A percentile compares a stretch with the other conserved stretches of the same genome.
Conservation (phyloP, 2,113 vertebrate genomes). For the Tragelaphus buxtoni region DNA sequence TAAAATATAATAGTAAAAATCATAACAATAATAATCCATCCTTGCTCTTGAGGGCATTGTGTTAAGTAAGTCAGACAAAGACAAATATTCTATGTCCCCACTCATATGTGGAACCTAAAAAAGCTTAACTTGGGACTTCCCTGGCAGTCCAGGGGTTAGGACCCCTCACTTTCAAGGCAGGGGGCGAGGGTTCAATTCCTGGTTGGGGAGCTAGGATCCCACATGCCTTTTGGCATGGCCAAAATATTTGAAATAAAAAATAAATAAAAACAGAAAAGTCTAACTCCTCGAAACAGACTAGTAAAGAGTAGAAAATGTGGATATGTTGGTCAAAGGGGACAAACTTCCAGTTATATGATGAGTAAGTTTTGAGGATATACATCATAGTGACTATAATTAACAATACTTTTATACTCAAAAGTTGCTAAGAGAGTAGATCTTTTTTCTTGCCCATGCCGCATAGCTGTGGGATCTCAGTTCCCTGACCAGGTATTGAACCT, state of each 20-base stretch:
- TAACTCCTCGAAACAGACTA: neutral
- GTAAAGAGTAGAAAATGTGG: neutral
- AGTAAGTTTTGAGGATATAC: neutral
- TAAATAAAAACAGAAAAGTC: neutral
- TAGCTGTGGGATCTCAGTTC: neutral
- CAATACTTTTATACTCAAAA: neutral
- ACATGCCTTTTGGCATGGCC: neutral
- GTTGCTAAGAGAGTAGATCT: neutral
- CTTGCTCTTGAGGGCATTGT: neutral
- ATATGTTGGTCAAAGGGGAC: neutral
- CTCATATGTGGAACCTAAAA: neutral
- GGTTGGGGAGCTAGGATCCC: neutral
- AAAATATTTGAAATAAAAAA: neutral
- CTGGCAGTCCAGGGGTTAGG: neutral
- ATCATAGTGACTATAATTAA: neutral
- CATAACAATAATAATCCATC: neutral
- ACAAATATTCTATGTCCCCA: neutral
- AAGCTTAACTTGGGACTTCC: neutral
- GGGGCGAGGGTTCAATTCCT: neutral
- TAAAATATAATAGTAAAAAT: neutral
- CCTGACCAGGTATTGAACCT: neutral
- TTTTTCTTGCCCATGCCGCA: neutral
- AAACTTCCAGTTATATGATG: neutral
- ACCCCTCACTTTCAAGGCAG: neutral
- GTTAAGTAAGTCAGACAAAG: neutral